Percentiles rank a stretch among this genome's conserved stretches.
Evolutionary conservation across 2,113 vertebrate species (phyloP).

Genomic region (Cynocephalus volans): DNA sequence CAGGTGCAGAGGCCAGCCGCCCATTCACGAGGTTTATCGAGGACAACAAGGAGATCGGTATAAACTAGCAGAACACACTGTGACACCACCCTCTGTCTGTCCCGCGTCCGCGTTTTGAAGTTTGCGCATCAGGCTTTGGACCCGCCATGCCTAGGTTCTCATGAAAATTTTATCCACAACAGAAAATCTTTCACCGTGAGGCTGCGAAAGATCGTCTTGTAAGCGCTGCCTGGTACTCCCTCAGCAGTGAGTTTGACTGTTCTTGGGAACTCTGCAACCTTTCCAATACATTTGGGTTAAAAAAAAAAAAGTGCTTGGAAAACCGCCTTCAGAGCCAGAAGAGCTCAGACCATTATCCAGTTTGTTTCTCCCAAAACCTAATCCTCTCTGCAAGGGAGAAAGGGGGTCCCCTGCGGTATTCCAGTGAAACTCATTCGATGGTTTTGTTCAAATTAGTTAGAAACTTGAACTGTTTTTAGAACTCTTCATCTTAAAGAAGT

Average conservation of each 20-base stretch:
- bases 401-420: slow-evolving; percentile 63
- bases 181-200: slow-evolving; percentile 91
- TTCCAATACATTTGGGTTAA: slow-evolving; percentile 89
- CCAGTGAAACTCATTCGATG: slow-evolving; percentile 84
- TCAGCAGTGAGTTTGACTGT: slow-evolving; percentile 92
- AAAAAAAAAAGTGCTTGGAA: slow-evolving; percentile 83
- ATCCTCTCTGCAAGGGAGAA: slow-evolving; percentile 76
- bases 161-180: slow-evolving; percentile 88
- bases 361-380: slow-evolving; percentile 84
- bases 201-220: slow-evolving; percentile 94
- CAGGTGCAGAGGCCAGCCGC: slow-evolving; percentile 92
- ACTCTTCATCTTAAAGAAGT: slow-evolving; percentile 93
- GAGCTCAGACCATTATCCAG: slow-evolving; percentile 87
- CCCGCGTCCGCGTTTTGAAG: slow-evolving; percentile 90
- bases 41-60: slow-evolving; percentile 99
- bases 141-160: slow-evolving; percentile 88
- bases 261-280: slow-evolving; percentile 86
- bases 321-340: slow-evolving; percentile 84
- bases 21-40: slow-evolving; percentile 98
- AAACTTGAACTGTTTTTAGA: slow-evolving; percentile 95
- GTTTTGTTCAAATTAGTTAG: slow-evolving; percentile 93
- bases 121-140: slow-evolving; percentile 80
- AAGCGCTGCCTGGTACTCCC: slow-evolving; percentile 94
- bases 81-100: slow-evolving; percentile 87
- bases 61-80: slow-evolving; percentile 92